Conservation (phyloP, 2,113 vertebrate genomes). For the Triplophysa dalaica region DNA sequence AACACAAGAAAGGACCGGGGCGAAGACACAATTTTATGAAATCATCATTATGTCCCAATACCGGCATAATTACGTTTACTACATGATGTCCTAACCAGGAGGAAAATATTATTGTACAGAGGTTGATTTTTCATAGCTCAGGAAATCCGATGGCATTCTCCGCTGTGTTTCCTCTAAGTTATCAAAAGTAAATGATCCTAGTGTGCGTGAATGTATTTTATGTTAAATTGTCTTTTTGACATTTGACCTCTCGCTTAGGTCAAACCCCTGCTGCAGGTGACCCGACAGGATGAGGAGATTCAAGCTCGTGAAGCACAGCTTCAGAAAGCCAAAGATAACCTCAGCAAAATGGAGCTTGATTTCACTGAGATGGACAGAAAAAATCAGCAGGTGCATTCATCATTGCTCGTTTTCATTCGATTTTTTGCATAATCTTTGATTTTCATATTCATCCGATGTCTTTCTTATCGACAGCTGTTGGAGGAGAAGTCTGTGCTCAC, state of each 20-base stretch:
- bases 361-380: slow-evolving; percentile 79
- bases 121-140: too few relatives aligned
- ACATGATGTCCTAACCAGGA: too few relatives aligned
- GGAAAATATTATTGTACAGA: too few relatives aligned
- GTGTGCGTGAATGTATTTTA: neutral
- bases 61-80: too few relatives aligned
- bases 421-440: neutral
- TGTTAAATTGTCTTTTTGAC: slow-evolving; percentile 29
- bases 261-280: slow-evolving; percentile 89
- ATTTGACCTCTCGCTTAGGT: slow-evolving; percentile 70
- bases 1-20: too few relatives aligned
- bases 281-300: slow-evolving; percentile 88
- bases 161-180: too few relatives aligned
- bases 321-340: slow-evolving; percentile 82
- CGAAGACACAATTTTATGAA: too few relatives aligned
- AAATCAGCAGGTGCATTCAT: slow-evolving; percentile 74
- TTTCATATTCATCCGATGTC: neutral
- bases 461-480: slow-evolving; percentile 65
- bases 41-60: too few relatives aligned
- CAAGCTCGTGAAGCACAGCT: slow-evolving; percentile 81
- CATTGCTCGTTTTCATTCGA: neutral
- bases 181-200: too few relatives aligned
- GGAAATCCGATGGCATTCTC: too few relatives aligned
- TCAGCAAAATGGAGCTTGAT: slow-evolving; percentile 75
- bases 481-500: slow-evolving; percentile 82